Base-by-base conservation (phyloP, 2,797 vertebrate species). In the Parauchenoglanis punctatus region DNA sequence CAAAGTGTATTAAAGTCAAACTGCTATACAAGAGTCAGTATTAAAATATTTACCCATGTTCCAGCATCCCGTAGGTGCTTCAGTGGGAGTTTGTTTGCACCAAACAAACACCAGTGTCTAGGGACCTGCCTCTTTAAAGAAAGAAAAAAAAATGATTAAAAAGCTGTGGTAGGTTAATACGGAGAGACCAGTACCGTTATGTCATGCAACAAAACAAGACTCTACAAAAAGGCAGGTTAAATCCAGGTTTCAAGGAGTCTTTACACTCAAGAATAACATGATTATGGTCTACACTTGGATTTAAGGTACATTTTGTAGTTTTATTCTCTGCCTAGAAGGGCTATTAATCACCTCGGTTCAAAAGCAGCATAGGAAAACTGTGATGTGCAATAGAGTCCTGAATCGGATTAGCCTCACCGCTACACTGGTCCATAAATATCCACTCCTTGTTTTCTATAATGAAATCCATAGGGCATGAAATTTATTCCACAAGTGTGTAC, bases 21-120 rank as follows among this genome's bases (percentile, higher is more conserved):
- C 25, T 54, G 25, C 13, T 2, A 28, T 76, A 78, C 7, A 23
- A 31, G 18, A 40, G 4, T 4, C 0, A 80, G 28, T 31, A 56
- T 59, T 56, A 58, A 84, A 52, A 54, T 7, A 23, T 84, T 46
- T 20, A 25, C 10, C 1, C n/a, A 65, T 28, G 13, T 20, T 67
- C 44, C 44, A 83, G 61, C 44, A 85, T 67, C 84, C 67, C 67
- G 46, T 70, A 35, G 73, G 73, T 81, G 78, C 61, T 86, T 86
- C 76, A 85, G 86, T 70, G 72, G 31, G 67, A 82, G 61, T 81
- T 81, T 84, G 86, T 86, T 87, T 89, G 85, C 72, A 76, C 82
- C 40, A 40, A 40, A 40, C 35, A 40, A 89, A 83, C 54, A 58
- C 35, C 28, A 58, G 3, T 1, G 11, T 63, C 35, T 23, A 40